phyloP scores from a whole-genome alignment of 2,797 vertebrate species.

The Halcyon leucocephala region DNA sequence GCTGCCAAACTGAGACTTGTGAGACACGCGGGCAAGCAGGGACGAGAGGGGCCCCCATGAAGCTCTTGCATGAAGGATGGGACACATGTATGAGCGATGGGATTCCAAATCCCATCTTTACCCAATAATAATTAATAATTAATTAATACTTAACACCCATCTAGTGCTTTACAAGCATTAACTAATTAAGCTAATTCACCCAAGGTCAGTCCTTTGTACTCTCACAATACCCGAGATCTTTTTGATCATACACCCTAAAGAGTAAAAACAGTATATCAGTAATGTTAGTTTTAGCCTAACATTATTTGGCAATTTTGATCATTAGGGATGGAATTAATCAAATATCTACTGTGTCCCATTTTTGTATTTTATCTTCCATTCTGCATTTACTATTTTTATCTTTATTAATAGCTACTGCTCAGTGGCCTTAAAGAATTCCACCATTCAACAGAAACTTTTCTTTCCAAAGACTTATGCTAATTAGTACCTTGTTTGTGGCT shows the following conservation, averaged over 20 bases:
- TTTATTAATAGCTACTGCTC: constrained; percentile 71
- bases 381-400: constrained; percentile 63
- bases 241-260: constrained; percentile 72
- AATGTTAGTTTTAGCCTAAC: constrained; percentile 62
- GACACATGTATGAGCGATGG: constrained; percentile 46
- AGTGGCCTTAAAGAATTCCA: constrained; percentile 68
- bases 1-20: background rate
- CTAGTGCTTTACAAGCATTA: constrained; percentile 70
- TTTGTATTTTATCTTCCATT: constrained; percentile 58
- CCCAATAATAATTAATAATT: constrained; percentile 71
- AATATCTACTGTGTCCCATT: constrained; percentile 62
- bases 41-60: background rate
- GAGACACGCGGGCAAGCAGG: background rate
- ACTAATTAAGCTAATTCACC: constrained; percentile 76
- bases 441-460: constrained; percentile 74
- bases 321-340: constrained; percentile 70
- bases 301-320: constrained; percentile 69
- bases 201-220: constrained; percentile 71
- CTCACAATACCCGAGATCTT: constrained; percentile 62
- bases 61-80: constrained; percentile 14
- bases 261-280: constrained; percentile 66
- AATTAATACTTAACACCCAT: constrained; percentile 67
- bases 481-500: constrained; percentile 66
- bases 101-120: constrained; percentile 69
- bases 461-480: constrained; percentile 73